Conservation (phyloP, 1,140 invertebrate species). For the Aphaenogaster floridana region DNA sequence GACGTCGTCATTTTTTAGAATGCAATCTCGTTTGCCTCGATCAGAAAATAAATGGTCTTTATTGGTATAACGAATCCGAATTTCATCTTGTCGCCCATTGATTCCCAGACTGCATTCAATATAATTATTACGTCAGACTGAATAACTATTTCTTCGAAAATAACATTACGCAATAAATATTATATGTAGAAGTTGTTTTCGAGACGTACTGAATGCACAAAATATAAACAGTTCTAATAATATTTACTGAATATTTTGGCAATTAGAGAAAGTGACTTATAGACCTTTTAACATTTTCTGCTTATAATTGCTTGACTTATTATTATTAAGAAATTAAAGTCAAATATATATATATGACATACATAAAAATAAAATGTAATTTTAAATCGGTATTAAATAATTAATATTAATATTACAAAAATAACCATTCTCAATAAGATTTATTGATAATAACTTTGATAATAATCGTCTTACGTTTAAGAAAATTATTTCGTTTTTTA, state of each 20-base stretch:
- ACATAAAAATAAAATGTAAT: slow-evolving; percentile 11
- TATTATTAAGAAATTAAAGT: not conserved
- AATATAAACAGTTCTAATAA: not conserved
- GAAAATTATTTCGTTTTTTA: not conserved
- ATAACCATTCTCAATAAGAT: not conserved
- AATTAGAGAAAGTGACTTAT: not conserved
- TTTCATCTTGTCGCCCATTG: not conserved
- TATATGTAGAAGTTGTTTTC: not conserved
- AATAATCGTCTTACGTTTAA: not conserved
- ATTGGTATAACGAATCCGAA: slow-evolving; percentile 36
- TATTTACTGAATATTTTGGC: not conserved
- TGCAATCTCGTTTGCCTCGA: slow-evolving; percentile 27
- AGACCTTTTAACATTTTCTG: not conserved
- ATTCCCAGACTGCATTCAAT: not conserved
- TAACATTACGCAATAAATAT: not conserved
- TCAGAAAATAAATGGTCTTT: slow-evolving; percentile 43
- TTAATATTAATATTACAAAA: not conserved
- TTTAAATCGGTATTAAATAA: not conserved
- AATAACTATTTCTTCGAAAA: not conserved
- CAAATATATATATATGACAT: not conserved
- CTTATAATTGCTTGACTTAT: not conserved
- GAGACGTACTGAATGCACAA: not conserved
- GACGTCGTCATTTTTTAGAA: slow-evolving; percentile 40
- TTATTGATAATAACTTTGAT: no score
- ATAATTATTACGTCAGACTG: slow-evolving; percentile 3